Base-by-base conservation (phyloP, 2,113 vertebrate species). In the Clupea harengus region DNA sequence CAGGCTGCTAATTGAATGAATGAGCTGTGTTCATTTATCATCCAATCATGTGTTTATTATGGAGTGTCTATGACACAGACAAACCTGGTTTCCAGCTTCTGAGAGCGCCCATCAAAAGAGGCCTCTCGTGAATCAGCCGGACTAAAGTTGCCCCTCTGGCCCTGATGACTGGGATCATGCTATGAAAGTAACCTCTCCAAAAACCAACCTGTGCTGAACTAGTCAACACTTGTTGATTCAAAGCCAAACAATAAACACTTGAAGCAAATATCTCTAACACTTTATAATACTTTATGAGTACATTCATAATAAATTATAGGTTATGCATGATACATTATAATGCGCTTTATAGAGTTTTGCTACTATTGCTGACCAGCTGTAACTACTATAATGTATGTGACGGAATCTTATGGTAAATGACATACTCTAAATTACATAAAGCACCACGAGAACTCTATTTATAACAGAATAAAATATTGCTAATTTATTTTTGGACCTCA, bases 1-100 rank as follows among this genome's bases (percentile, higher is more conserved):
- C 80, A 15, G 44, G 39, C 17, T 18, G 67, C 83, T 60, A 83
- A 84, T 50, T 81, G 57, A 88, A 87, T 82, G 82, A 88, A 84
- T 81, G 86, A 83, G 75, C 64, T 84, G 84, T 80, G 86, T 81
- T 86, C 72, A 83, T 81, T 86, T 88, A 81, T 88, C 86, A 64
- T 88, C 86, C 88, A 54, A 83, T 88, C 82, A 18, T 82, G 80
- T 85, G 82, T 85, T 83, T 87, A 83, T 60, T 67, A 45, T 72
- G 64, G 54, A 6, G 81, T 50, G n/a, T 81, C n/a, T 45, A 54
- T 84, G 84, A 50, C 45, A 52, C n/a, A 39, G 57, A 84, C 54
- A 84, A 64, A 32, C 39, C 82, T 64, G 45, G 22, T 45, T 83
- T 83, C 52, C 45, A 20, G 64, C 67, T 47, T 78, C 45, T 84